These are phyloP conservation scores for Caenorhabditis inopinata DNA, from an alignment of 1,140 invertebrate genomes.

Conservation along the genomic window DNA sequence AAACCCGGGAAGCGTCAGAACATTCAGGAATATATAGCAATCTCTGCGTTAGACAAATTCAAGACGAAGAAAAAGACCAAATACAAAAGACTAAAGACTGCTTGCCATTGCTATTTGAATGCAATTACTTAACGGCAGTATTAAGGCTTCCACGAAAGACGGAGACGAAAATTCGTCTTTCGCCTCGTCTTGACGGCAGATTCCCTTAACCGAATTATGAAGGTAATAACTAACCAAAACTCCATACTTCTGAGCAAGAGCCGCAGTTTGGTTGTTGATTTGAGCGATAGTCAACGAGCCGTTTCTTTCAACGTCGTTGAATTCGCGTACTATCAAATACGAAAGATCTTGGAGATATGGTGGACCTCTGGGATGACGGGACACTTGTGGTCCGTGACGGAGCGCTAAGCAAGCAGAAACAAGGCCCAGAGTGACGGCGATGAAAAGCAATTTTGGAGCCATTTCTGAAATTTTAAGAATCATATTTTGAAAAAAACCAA, in stretches of 20 bases:
- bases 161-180: too few relatives aligned
- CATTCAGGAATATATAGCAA: too few relatives aligned
- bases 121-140: too few relatives aligned
- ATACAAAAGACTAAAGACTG: too few relatives aligned
- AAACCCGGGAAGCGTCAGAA: too few relatives aligned
- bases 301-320: background rate
- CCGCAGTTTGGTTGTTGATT: background rate
- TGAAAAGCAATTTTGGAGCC: background rate
- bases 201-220: too few relatives aligned
- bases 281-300: background rate
- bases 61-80: too few relatives aligned
- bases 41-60: too few relatives aligned
- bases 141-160: too few relatives aligned
- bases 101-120: too few relatives aligned
- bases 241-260: constrained; percentile 3
- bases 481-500: too few relatives aligned
- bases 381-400: background rate
- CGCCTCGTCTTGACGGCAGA: too few relatives aligned
- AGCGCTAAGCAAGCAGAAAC: background rate
- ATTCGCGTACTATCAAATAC: background rate
- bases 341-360: background rate
- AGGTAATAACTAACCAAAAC: background rate
- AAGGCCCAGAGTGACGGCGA: background rate
- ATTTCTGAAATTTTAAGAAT: background rate
- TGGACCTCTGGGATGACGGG: background rate